Base-by-base conservation (phyloP, 1,140 invertebrate genomes). In the Temnothorax nylanderi region DNA sequence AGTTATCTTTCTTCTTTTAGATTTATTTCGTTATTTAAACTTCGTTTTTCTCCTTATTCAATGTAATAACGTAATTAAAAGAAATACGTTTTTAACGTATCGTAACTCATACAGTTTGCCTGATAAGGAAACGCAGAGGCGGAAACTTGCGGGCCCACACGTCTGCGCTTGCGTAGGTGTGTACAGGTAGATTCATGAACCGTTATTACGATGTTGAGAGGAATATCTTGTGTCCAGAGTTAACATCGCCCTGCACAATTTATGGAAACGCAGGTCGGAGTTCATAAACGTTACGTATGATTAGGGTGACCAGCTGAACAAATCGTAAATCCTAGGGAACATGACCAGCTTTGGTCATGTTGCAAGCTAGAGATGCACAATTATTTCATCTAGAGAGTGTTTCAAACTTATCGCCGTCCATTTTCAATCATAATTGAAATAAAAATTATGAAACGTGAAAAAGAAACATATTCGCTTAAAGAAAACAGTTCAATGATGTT, bases 131-230 rank as follows among this genome's bases (percentile, higher is more conserved):
- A 84, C 18, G 74, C 34, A 71, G 78, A 88, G 82, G 90, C 81
- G 88, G 56, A 69, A 88, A 64, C 72, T 71, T 62, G 76, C 76
- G 85, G 81, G 86, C 88, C 88, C 65, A 87, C 86, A 77, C 62
- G 44, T 56, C 44, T 32, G 51, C 32, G 72, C 58, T 26, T 13
- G 80, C 87, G 87, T 89, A 88, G 87, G 88, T 85, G 78, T 75
- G 44, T 76, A 71, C 80, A 89, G 88, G 74, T 77, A 88, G 65
- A 75, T 85, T 89, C 56, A 74, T 41, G 54, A 47, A 82, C 58
- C 67, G 32, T 85, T 71, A 51, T 82, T 78, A 72, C 80, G 47
- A 74, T 8, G 78, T 76, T 84, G 41, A 84, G 54, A 47, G 41
- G 18, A 75, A 75, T 75, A 84, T 75, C 80, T 74, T 47, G 54